Base-by-base conservation (phyloP, 53 echinoderm and acorn worm genomes). In the Temnopleurus reevesii region DNA sequence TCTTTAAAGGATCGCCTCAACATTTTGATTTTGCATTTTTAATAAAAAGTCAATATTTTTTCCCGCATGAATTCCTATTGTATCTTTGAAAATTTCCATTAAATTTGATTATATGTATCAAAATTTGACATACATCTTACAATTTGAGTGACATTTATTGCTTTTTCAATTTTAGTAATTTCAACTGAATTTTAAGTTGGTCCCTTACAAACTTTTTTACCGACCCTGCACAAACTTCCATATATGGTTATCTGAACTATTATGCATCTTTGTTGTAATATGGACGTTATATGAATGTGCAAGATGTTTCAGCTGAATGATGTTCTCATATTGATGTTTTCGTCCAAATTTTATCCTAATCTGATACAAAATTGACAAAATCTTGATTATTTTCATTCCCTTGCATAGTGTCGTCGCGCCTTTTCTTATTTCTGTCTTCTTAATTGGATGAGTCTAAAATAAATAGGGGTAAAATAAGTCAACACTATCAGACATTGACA, bases 1-100 rank as follows among this genome's bases (percentile, higher is more conserved):
- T 85, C 85, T 85, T 85, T 85, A 85, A 85, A 85, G 85, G 85
- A 58, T 29, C 26, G 17, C 25, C 85, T 85, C 41, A 85, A 29
- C 59, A 59, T 83, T 12, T 30, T 1, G 6, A 55, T 3, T 18
- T 34, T 21, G 28, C 10, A 7, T 55, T 51, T 34, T 10, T 35
- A 33, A 19, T 2, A 80, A 26, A 59, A n/a, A 49, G 49, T 12
- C 0, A 49, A 49, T 15, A 12, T 1, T 9, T 49, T 49, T 49
- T 9, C 49, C 15, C 49, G 0, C 49, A 9, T 15, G 9, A 12
- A n/a, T n/a, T n/a, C n/a, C n/a, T n/a, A n/a, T n/a, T n/a, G n/a
- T n/a, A n/a, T n/a, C n/a, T n/a, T n/a, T n/a, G n/a, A n/a, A n/a
- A n/a, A n/a, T n/a, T n/a, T n/a, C n/a, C n/a, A n/a, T n/a, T n/a